Base-by-base conservation (phyloP, 2,888 invertebrate species). In the Molanna angustata region DNA sequence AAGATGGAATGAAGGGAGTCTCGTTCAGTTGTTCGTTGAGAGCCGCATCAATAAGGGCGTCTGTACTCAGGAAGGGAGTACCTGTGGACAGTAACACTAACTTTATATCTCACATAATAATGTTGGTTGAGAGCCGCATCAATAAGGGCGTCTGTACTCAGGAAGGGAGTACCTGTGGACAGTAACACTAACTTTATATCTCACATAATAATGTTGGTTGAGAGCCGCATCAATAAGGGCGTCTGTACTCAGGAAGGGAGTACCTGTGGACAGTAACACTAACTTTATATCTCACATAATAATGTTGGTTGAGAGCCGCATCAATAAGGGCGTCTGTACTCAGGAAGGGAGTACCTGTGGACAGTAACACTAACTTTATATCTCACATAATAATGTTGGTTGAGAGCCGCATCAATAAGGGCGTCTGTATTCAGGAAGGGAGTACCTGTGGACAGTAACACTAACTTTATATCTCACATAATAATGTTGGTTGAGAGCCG, bases 191-290 rank as follows among this genome's bases (percentile, higher is more conserved):
- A n/a, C n/a, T n/a, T n/a, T n/a, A n/a, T n/a, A n/a, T n/a, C n/a
- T n/a, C n/a, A n/a, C n/a, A n/a, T n/a, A n/a, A n/a, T n/a, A n/a
- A n/a, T 86, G 85, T 42, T 83, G 78, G 64, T 84, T 83, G 19
- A 90, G 70, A 2, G 87, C 84, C 4, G 88, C 86, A 65, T 86
- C 83, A 39, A 90, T 82, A 4, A 90, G 70, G 18, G 85, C 82
- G 63, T 88, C 86, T 1, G 85, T 77, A n/a, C 81, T 80, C 11
- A 74, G 71, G 67, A 84, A 90, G 1, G 84, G 80, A 39, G 73
- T 64, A 0, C 89, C 89, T 62, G 39, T 16, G n/a, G n/a, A n/a
- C n/a, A n/a, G n/a, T n/a, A n/a, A n/a, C n/a, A n/a, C n/a, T n/a
- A n/a, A n/a, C n/a, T n/a, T n/a, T n/a, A n/a, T n/a, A n/a, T n/a